Base-by-base conservation (phyloP, 2,888 invertebrate genomes). In the Nephrotoma guestfalica region DNA sequence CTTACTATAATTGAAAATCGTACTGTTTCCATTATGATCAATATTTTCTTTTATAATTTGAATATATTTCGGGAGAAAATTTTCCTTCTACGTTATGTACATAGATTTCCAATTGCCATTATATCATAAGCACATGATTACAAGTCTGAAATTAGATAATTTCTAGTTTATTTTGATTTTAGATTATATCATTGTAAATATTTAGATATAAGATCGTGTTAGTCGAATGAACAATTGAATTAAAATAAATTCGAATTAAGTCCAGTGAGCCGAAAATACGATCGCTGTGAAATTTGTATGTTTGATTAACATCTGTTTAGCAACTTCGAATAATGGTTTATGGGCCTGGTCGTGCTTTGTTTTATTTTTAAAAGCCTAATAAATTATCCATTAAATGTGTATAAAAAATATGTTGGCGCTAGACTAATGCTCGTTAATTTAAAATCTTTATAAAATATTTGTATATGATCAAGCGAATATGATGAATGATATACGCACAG, bases 1-100 rank as follows among this genome's bases (percentile, higher is more conserved):
- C 91, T 91, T 90, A 91, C 91, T 89, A 91, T 91, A 86, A 91
- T 91, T 87, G 91, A 91, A 89, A 91, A 91, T 88, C 91, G 90
- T 86, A 91, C 91, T 88, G 91, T 91, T 87, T 91, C 91, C 91
- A 91, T 91, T 42, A 86, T 47, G 30, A 41, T 42, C 15, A 57
- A 85, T 41, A 5, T 18, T 18, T 45, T 43, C 15, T 85, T 85
- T 18, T 45, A 43, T 45, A 71, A 40, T 86, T 9, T 83, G 6
- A 40, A 40, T 83, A 83, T 40, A 6, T 30, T 71, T 18, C 2
- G 2, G 18, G 71, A 30, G 51, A 6, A 9, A 15, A 86, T 45
- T 86, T 86, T 86, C 30, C 30, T 30, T 30, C 45, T 86, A 30
- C 30, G 47, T 40, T 86, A 40, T 85, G 18, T 41, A 45, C 15